Evolutionary conservation across 2,888 invertebrate genomes (phyloP).

Genomic region (Sminthurides aquaticus): DNA sequence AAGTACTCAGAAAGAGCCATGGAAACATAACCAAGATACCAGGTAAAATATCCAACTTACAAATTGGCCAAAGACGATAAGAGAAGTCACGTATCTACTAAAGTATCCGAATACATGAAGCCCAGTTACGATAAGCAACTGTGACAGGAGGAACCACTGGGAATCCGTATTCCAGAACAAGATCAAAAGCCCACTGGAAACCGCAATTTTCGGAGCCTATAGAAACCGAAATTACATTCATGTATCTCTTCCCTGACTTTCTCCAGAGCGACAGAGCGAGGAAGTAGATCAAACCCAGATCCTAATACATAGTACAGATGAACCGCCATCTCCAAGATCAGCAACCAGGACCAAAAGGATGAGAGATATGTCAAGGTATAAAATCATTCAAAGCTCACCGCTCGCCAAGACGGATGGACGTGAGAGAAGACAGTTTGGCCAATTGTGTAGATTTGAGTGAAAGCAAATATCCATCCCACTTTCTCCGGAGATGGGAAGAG

Average conservation of each 20-base stretch:
- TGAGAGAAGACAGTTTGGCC: conserved; percentile 11
- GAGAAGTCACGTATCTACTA: conserved; percentile 14
- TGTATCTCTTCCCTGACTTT: too few species aligned
- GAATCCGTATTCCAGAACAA: conserved; percentile 20
- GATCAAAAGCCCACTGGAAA: conserved; percentile 18
- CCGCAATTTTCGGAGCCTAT: conserved; percentile 22
- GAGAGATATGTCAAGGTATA: not conserved
- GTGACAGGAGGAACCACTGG: conserved; percentile 28
- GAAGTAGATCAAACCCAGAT: too few species aligned
- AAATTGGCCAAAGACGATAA: conserved; percentile 24
- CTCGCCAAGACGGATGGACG: conserved; percentile 20
- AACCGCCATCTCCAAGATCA: too few species aligned
- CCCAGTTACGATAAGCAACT: conserved; percentile 20
- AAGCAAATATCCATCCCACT: conserved; percentile 20
- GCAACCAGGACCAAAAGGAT: too few species aligned
- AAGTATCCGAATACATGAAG: conserved; percentile 21
- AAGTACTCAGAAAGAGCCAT: too few species aligned
- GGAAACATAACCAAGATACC: too few species aligned
- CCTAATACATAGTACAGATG: too few species aligned
- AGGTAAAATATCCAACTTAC: conserved; percentile 21
- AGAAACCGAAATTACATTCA: too few species aligned
- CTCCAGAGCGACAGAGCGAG: too few species aligned
- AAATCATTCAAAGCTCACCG: conserved; percentile 16
- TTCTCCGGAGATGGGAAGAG: conserved; percentile 24
- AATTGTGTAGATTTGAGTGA: conserved; percentile 22